Evolutionary conservation across 2,113 vertebrate species (phyloP).

Genomic region (Nothobranchius kuhntae): DNA sequence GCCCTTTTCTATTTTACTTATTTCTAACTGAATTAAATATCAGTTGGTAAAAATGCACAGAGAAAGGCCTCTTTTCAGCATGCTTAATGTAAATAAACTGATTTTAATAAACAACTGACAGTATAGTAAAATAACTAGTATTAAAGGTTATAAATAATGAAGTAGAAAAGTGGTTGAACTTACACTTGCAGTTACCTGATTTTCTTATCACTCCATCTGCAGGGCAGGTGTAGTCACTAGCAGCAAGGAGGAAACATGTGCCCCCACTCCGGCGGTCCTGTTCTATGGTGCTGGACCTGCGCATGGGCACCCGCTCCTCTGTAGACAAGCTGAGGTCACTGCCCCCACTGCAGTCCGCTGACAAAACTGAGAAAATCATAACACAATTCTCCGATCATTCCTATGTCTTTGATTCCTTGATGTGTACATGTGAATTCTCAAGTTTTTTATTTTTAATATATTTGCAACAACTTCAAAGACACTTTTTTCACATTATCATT

Average conservation of each 20-base stretch:
- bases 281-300: conserved; percentile 91
- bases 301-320: conserved; percentile 90
- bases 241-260: conserved; percentile 94
- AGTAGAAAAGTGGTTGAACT: background rate
- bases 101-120: conserved; percentile 2
- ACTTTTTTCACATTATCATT: too few relatives aligned
- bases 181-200: conserved; percentile 72
- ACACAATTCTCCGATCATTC: background rate
- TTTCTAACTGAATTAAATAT: conserved; percentile 15
- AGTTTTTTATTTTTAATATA: too few relatives aligned
- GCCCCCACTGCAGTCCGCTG: conserved; percentile 93
- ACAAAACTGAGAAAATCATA: conserved; percentile 80
- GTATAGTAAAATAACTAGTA: background rate
- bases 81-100: background rate
- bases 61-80: conserved; percentile 1
- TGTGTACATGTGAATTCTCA: too few relatives aligned
- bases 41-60: conserved; percentile 9
- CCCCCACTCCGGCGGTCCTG: conserved; percentile 89
- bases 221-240: conserved; percentile 92
- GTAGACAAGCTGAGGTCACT: conserved; percentile 93
- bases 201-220: conserved; percentile 91
- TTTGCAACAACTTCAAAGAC: too few relatives aligned
- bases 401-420: too few relatives aligned
- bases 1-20: background rate
- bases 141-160: background rate